These are phyloP conservation scores for Lampris incognitus DNA, from an alignment of 2,113 vertebrate species.

Conservation along the genomic window DNA sequence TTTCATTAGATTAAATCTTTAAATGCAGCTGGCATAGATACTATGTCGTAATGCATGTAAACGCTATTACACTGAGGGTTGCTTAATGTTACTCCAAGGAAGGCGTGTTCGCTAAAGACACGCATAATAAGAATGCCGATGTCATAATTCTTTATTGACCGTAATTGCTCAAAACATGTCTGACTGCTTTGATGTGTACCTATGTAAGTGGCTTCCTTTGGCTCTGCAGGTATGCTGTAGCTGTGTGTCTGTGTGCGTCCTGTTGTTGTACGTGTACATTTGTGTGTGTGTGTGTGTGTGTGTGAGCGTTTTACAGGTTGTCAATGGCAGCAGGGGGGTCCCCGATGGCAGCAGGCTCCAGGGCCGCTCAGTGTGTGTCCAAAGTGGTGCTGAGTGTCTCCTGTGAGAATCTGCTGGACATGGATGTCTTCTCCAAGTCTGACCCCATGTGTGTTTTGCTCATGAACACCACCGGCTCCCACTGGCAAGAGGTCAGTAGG, in stretches of 20 bases:
- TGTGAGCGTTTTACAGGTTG: neutral
- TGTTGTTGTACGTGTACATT: neutral
- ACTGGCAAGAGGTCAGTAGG: constrained; percentile 69
- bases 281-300: constrained; percentile 14
- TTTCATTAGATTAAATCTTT: no score
- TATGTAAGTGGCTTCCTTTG: neutral
- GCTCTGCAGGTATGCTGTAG: neutral
- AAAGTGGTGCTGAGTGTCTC: constrained; percentile 87
- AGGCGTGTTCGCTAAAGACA: no score
- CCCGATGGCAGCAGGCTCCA: neutral
- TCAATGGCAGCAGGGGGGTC: constrained; percentile 53
- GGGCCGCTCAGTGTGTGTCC: constrained; percentile 84
- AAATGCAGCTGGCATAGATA: no score
- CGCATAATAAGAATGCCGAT: no score
- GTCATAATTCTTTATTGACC: no score
- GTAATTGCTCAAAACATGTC: no score
- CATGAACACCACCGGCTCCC: constrained; percentile 59
- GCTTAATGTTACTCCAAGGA: no score
- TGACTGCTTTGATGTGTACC: neutral
- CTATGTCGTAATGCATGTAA: no score
- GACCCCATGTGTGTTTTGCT: constrained; percentile 90
- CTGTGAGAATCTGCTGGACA: constrained; percentile 89
- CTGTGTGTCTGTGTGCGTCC: constrained; percentile 1
- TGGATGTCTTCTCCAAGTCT: constrained; percentile 89
- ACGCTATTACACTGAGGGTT: no score